Evolutionary conservation across 2,888 invertebrate species (phyloP).

Genomic region (Diadromus collaris): DNA sequence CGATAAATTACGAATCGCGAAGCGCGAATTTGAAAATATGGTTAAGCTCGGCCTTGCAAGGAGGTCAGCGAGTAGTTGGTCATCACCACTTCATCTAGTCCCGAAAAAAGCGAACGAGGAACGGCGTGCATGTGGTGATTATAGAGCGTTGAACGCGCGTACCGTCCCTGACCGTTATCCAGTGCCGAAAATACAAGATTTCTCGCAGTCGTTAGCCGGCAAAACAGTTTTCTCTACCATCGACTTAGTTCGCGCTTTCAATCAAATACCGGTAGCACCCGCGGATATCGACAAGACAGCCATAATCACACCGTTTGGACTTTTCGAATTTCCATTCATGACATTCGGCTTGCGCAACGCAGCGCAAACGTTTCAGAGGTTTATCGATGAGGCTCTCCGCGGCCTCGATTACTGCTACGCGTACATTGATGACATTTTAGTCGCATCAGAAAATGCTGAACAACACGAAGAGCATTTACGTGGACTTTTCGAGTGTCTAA

Average conservation of each 20-base stretch:
- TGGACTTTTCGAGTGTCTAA: slow-evolving; percentile 53
- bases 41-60: no score
- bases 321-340: slow-evolving; percentile 6
- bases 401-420: slow-evolving; percentile 10
- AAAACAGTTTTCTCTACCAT: slow-evolving; percentile 41
- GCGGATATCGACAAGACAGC: slow-evolving; percentile 32
- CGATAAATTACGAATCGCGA: no score
- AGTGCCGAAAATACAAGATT: slow-evolving; percentile 27
- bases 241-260: slow-evolving; percentile 48
- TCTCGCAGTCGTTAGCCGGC: background rate
- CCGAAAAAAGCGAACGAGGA: no score
- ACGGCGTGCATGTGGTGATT: slow-evolving; percentile 72
- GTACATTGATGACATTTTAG: slow-evolving; percentile 30
- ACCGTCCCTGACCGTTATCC: slow-evolving; percentile 67
- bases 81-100: no score
- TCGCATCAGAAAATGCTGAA: slow-evolving; percentile 50
- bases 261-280: slow-evolving; percentile 51
- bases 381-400: slow-evolving; percentile 6
- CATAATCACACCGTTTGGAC: no score
- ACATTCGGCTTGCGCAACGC: no score
- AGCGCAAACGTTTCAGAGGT: slow-evolving; percentile 10
- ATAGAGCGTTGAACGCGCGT: slow-evolving; percentile 64
- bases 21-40: no score
- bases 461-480: slow-evolving; percentile 62
- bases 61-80: no score